Evolutionary conservation across 2,797 vertebrate genomes (phyloP).

Genomic region (Sebastes oblongus): DNA sequence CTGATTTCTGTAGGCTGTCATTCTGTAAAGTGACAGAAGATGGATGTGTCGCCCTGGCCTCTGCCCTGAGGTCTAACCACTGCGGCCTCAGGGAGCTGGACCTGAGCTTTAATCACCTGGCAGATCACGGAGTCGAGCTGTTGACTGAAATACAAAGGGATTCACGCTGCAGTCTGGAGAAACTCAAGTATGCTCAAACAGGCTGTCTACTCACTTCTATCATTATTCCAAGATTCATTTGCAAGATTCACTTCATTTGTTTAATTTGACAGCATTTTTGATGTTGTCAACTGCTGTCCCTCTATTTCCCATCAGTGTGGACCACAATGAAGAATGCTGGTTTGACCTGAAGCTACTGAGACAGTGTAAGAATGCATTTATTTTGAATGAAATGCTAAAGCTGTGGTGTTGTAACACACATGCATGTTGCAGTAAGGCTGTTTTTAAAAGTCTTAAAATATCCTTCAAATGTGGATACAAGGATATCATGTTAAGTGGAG

Average conservation of each 20-base stretch:
- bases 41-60: slow-evolving; percentile 26
- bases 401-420: neutral
- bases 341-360: slow-evolving; percentile 36
- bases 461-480: neutral
- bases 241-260: no score
- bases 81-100: slow-evolving; percentile 40
- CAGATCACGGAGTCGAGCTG: slow-evolving; percentile 16
- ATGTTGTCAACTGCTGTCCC: neutral
- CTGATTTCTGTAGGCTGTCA: slow-evolving; percentile 35
- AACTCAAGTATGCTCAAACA: slow-evolving; percentile 23
- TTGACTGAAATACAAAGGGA: slow-evolving; percentile 22
- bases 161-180: slow-evolving; percentile 25
- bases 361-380: slow-evolving; percentile 21
- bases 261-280: neutral
- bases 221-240: no score
- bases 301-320: slow-evolving; percentile 21
- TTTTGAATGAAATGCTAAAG: neutral
- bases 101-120: slow-evolving; percentile 55
- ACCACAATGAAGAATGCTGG: slow-evolving; percentile 40
- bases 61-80: slow-evolving; percentile 10
- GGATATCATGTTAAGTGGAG: neutral
- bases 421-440: neutral
- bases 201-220: no score
- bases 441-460: neutral
- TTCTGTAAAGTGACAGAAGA: slow-evolving; percentile 49